Base-by-base conservation (phyloP, 2,113 vertebrate genomes). In the Smithornis capensis region DNA sequence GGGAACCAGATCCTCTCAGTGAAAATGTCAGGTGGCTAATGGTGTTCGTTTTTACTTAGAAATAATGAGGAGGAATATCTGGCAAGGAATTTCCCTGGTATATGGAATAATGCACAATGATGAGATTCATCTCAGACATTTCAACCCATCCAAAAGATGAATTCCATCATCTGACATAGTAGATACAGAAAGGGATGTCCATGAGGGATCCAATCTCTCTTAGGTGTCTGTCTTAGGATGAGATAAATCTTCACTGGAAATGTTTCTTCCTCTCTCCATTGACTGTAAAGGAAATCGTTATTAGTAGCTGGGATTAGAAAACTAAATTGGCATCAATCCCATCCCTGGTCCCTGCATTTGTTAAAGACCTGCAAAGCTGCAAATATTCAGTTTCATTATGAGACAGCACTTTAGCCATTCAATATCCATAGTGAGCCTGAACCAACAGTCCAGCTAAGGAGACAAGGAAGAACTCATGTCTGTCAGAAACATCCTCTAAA, bases 21-120 rank as follows among this genome's bases (percentile, higher is more conserved):
- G 84, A 80, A 95, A 95, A 93, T 92, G 69, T 82, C 63, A 74
- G 22, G 27, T 75, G 80, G 87, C 25, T 94, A 82, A 85, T 88
- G n/a, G 59, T 33, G 18, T 71, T 93, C 76, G 49, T 83, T 95
- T 90, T 93, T 75, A 91, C 35, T 71, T 49, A 44, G 62, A 94
- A 94, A 96, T 92, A 77, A 84, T 70, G 64, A 94, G 64, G 47
- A 80, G 29, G 79, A 86, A 59, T 88, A 91, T 44, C 64, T 94
- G 76, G 80, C 68, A 88, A 27, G 40, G 38, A 86, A 60, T 78
- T 94, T 85, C 14, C 56, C 60, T 70, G 60, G 44, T 68, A 81
- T 83, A 92, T 83, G 68, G 56, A 92, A 59, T 56, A 74, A 31
- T 42, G 19, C 13, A 25, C 64, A 88, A 53, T 38, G 21, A 57